Conservation (phyloP, 2,888 invertebrate species). For the Mesorhabditis sp. region DNA sequence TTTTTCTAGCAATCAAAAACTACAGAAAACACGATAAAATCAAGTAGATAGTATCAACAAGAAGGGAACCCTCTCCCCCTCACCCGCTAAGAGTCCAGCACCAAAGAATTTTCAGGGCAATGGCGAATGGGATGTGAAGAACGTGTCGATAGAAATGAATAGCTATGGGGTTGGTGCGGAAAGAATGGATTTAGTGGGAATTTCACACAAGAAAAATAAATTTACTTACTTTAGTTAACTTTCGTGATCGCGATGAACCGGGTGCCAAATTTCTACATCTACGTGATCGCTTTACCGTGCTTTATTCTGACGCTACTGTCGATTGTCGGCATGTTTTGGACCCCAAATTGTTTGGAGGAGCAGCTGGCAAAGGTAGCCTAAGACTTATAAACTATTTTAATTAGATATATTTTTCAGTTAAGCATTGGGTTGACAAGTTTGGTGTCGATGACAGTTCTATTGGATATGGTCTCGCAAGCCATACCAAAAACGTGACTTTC, state of each 20-base stretch:
- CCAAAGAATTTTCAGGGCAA: not conserved
- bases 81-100: too few relatives aligned
- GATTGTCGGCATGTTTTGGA: constrained; percentile 4
- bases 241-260: not conserved
- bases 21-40: too few relatives aligned
- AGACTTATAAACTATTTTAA: not conserved
- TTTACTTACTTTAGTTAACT: not conserved
- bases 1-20: too few relatives aligned
- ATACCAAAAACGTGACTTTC: constrained; percentile 4
- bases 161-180: not conserved
- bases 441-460: not conserved
- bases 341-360: not conserved
- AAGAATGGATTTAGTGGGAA: not conserved
- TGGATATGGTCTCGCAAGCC: not conserved
- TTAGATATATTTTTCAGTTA: not conserved
- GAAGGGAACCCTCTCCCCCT: too few relatives aligned
- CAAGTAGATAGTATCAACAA: too few relatives aligned
- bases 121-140: not conserved
- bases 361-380: not conserved
- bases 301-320: constrained; percentile 4
- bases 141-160: constrained; percentile 1
- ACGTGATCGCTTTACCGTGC: not conserved
- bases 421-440: not conserved
- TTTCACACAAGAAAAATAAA: not conserved
- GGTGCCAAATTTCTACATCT: not conserved